These are phyloP conservation scores for Beaufortia kweichowensis DNA, from an alignment of 2,113 vertebrate genomes.

Conservation along the genomic window DNA sequence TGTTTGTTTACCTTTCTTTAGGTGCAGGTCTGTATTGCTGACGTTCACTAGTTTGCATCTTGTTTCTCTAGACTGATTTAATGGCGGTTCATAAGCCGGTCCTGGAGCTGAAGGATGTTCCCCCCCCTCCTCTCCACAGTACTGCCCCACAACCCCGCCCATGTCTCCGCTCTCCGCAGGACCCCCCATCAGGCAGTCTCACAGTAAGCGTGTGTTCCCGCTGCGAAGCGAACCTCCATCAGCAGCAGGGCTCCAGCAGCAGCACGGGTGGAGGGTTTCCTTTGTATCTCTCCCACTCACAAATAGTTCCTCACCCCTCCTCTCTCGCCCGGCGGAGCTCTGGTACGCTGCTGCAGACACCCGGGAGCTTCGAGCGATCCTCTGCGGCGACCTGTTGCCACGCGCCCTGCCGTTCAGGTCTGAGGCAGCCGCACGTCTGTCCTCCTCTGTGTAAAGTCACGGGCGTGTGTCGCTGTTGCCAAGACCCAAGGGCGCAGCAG, in stretches of 20 bases:
- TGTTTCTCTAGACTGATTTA: constrained; percentile 77
- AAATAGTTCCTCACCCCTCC: not conserved
- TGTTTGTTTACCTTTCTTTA: no score
- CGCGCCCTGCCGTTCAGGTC: constrained; percentile 83
- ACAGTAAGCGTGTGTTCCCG: constrained; percentile 94
- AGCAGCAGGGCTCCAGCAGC: constrained; percentile 54
- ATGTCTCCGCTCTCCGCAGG: constrained; percentile 71
- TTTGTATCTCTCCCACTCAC: constrained; percentile 69
- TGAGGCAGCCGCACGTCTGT: constrained; percentile 73
- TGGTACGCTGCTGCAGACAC: constrained; percentile 10
- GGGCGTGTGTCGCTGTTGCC: constrained; percentile 75
- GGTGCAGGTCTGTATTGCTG: no score
- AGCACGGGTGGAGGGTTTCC: constrained; percentile 69
- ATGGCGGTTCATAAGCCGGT: constrained; percentile 88
- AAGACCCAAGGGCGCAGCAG: constrained; percentile 81
- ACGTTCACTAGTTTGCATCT: not conserved
- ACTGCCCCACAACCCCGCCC: constrained; percentile 77
- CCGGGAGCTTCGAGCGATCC: constrained; percentile 57
- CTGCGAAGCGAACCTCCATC: constrained; percentile 66
- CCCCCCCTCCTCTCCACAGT: constrained; percentile 78
- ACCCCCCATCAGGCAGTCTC: constrained; percentile 71
- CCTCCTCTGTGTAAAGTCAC: constrained; percentile 69
- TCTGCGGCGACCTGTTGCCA: constrained; percentile 70
- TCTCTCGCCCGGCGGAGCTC: not conserved
- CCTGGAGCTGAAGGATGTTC: constrained; percentile 87